Evolutionary conservation across 2,888 invertebrate genomes (phyloP).

Genomic region (Rhagonycha fulva): DNA sequence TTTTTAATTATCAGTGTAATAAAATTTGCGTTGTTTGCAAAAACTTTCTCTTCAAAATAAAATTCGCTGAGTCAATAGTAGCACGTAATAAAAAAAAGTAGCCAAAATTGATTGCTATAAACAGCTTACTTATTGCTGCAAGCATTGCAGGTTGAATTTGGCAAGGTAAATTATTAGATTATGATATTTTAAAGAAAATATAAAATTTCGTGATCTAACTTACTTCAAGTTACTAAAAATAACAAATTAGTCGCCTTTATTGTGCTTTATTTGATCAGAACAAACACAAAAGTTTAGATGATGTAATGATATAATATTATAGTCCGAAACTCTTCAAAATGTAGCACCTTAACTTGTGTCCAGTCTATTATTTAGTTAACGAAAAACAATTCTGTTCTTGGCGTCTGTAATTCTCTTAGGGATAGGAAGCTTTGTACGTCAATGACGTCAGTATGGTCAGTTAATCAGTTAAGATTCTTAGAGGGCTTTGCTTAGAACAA

Average conservation of each 20-base stretch:
- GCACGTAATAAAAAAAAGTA: conserved; percentile 9
- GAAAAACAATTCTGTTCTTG: conserved; percentile 37
- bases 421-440: conserved; percentile 23
- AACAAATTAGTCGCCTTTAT: background rate
- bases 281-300: background rate
- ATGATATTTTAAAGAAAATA: background rate
- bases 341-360: conserved; percentile 20
- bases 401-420: conserved; percentile 36
- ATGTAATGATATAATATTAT: background rate
- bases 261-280: background rate
- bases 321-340: conserved; percentile 9
- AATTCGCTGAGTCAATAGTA: background rate
- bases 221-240: background rate
- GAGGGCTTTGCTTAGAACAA: background rate
- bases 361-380: conserved; percentile 34
- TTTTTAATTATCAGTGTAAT: conserved; percentile 39
- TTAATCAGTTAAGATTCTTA: conserved; percentile 21
- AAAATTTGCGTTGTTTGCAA: conserved; percentile 14
- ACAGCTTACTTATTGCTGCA: background rate
- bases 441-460: conserved; percentile 30
- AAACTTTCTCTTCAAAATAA: conserved; percentile 5
- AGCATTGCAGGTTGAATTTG: background rate
- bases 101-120: background rate
- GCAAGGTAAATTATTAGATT: background rate
- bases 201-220: background rate